Conservation (phyloP, 1,140 invertebrate genomes). For the Hypsibius dujardini region DNA sequence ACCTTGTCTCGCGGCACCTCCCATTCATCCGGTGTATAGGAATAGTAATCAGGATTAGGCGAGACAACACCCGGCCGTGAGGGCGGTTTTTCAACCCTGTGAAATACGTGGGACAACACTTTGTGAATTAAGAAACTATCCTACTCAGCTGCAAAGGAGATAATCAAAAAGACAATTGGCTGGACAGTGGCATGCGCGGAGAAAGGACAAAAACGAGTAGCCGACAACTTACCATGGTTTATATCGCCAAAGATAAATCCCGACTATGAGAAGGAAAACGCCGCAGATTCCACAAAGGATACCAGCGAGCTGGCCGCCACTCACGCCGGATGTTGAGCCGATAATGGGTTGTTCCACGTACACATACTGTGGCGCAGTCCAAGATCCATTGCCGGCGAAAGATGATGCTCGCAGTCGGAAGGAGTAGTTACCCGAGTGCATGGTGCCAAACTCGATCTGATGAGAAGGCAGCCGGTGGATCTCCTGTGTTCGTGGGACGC, state of each 20-base stretch:
- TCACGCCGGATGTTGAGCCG: conserved; percentile 15
- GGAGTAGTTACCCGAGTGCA: conserved; percentile 68
- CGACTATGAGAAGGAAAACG: conserved; percentile 25
- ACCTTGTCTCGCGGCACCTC: conserved; percentile 72
- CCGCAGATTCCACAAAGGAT: conserved; percentile 27
- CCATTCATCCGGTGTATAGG: conserved; percentile 82
- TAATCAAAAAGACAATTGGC: background rate
- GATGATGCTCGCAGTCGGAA: conserved; percentile 56
- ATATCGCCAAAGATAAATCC: conserved; percentile 9
- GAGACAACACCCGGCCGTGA: conserved; percentile 8
- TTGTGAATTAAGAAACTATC: conserved; percentile 9
- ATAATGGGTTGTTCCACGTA: conserved; percentile 39
- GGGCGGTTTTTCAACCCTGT: conserved; percentile 22
- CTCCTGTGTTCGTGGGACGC: conserved; percentile 17
- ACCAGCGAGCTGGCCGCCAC: conserved; percentile 20
- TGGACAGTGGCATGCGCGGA: background rate
- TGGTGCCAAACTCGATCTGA: conserved; percentile 25
- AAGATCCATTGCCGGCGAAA: conserved; percentile 52
- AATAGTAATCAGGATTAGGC: conserved; percentile 24
- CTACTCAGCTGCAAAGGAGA: background rate
- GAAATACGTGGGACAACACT: conserved; percentile 20
- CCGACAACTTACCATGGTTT: too few relatives aligned
- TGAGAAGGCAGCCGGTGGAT: conserved; percentile 25
- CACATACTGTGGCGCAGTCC: conserved; percentile 45
- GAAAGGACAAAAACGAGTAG: too few relatives aligned